Evolutionary conservation across 2,888 invertebrate species (phyloP), one percentile per base, ranked within the genome.

Genomic region (Gastracanthus pulcherrimus): DNA sequence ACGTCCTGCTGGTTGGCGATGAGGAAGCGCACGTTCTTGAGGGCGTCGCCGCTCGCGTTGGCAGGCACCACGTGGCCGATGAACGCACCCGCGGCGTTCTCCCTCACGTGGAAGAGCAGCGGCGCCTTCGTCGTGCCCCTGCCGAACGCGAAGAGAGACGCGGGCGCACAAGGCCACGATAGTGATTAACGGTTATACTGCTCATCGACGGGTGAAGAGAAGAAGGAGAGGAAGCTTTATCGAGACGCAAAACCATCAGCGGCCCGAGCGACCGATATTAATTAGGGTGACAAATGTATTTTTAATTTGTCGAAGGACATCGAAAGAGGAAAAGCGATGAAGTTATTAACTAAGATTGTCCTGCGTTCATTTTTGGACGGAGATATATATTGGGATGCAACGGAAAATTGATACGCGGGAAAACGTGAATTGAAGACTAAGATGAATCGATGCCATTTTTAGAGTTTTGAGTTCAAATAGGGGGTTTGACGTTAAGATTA

Each of bases 1-100:
- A 96, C 95, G 89, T 97, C 97, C 87, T 96, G 95, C 87, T 96
- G 96, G 91, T 97, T 97, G 48, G 96, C 97, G 83, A 97, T 96
- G 29, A 96, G 93, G 86, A 96, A 97, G 84, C 94, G 93, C 58
- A 96, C 92, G 84, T 94, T 94, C 70, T 92, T 92, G 87, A 86
- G 83, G 26, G 88, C 83, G 60, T 87, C 29, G 70, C 84, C 71
- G n/a, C 86, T 87, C 67, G 91, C 91, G 85, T 94, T 94, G 13
- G 93, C 93, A 78, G 95, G 94, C 66, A 95, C 93, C 64, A 96
- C 93, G 88, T 95, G 95, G 1, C 96, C 97, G 84, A 96, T 95
- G 62, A 95, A 93, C 45, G 95, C 95, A 80, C 95, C 96, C 3
- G 94, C 94, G 62, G 94, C 89, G 88, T 97, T 97, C 92, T 97